Evolutionary conservation across 1,140 invertebrate genomes (phyloP).

Genomic region (Heliconius nattereri): DNA sequence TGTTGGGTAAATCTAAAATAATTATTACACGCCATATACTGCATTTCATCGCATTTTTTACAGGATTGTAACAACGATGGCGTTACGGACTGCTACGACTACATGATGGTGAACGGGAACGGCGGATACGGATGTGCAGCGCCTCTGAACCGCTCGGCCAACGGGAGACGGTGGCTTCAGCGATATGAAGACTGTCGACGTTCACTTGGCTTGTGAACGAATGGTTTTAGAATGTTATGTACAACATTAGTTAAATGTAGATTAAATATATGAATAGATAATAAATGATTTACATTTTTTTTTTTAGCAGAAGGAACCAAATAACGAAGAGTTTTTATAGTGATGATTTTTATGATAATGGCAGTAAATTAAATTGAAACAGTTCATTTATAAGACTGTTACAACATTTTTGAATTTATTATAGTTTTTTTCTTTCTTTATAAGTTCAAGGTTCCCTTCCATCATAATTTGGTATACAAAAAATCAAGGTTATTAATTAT

Average conservation of each 20-base stretch:
- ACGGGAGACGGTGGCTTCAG: constrained; percentile 57
- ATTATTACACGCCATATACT: neutral
- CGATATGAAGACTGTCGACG: constrained; percentile 56
- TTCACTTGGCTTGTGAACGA: constrained; percentile 26
- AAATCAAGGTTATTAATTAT: neutral
- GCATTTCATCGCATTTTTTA: constrained; percentile 10
- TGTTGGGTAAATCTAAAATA: neutral
- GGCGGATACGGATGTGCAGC: constrained; percentile 80
- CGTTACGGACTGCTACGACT: constrained; percentile 72
- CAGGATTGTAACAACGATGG: constrained; percentile 67
- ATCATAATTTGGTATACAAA: neutral
- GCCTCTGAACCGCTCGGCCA: constrained; percentile 53
- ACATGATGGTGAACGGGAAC: constrained; percentile 84
- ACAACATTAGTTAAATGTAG: constrained; percentile 1
- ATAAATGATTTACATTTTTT: neutral
- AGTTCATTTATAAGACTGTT: too few species aligned
- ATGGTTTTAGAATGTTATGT: neutral
- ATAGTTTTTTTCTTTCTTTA: too few species aligned
- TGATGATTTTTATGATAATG: too few species aligned
- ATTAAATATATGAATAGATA: neutral
- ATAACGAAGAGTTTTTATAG: too few species aligned
- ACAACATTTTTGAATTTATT: too few species aligned
- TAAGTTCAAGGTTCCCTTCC: neutral
- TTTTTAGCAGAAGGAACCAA: neutral
- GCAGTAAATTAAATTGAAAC: too few species aligned